Conservation (phyloP, 2,113 vertebrate genomes). For the Leucopsar rothschildi region DNA sequence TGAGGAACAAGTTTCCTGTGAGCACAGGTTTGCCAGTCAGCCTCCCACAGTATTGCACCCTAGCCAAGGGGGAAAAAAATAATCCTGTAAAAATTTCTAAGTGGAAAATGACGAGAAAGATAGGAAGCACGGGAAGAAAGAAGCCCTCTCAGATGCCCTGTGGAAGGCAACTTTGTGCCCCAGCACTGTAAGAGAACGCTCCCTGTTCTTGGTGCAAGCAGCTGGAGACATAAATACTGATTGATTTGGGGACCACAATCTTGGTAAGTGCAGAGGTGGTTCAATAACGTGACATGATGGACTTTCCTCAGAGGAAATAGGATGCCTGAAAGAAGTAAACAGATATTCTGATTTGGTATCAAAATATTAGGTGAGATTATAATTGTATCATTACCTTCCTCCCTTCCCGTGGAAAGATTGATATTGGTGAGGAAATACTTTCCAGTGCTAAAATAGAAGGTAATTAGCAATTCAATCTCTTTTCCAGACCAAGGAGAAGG, state of each 20-base stretch:
- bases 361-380: neutral
- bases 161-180: neutral
- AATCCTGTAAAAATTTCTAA: neutral
- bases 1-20: neutral
- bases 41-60: neutral
- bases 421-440: neutral
- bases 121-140: neutral
- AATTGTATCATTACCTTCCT: neutral
- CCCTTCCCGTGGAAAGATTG: neutral
- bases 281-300: neutral
- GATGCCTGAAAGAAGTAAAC: neutral
- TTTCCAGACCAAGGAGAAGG: conserved; percentile 1
- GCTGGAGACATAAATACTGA: neutral
- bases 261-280: neutral
- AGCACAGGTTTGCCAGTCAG: neutral
- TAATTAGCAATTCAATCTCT: conserved; percentile 31
- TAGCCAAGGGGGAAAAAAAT: neutral
- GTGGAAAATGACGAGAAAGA: neutral
- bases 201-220: neutral
- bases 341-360: neutral
- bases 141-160: neutral
- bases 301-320: neutral
- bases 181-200: neutral
- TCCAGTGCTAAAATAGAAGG: neutral
- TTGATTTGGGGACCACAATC: neutral